Conservation (phyloP, 2,797 vertebrate species). For the Enteromius afrohamiltoni region DNA sequence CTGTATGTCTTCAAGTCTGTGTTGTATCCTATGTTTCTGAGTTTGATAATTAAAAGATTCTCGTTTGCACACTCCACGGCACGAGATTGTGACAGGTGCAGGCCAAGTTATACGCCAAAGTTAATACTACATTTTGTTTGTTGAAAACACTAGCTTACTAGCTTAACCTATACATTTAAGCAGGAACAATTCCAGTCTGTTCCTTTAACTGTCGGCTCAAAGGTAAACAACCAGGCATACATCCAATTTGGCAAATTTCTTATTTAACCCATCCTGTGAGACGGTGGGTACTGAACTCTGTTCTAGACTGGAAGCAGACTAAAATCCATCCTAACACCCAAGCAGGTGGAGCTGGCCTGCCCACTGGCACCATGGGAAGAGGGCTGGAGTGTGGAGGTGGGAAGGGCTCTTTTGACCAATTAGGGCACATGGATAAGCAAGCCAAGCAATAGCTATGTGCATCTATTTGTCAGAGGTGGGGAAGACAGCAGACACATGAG, state of each 20-base stretch:
- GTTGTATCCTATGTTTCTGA: too few species aligned
- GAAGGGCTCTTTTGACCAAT: slow-evolving; percentile 66
- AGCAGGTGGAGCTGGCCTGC: slow-evolving; percentile 76
- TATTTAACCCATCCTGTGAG: slow-evolving; percentile 68
- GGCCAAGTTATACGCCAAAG: neutral
- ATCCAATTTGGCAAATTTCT: slow-evolving; percentile 54
- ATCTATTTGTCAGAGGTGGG: slow-evolving; percentile 67
- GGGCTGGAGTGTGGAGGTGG: slow-evolving; percentile 37
- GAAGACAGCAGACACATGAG: slow-evolving; percentile 60
- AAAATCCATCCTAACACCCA: slow-evolving; percentile 79
- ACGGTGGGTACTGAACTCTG: slow-evolving; percentile 69
- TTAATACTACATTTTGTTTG: neutral
- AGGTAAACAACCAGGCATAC: slow-evolving; percentile 15
- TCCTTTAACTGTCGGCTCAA: slow-evolving; percentile 6
- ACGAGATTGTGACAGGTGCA: too few species aligned
- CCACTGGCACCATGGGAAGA: slow-evolving; percentile 66
- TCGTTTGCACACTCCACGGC: too few species aligned
- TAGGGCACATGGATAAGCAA: slow-evolving; percentile 64
- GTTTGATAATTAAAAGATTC: too few species aligned
- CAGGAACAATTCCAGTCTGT: slow-evolving; percentile 12
- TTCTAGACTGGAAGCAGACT: slow-evolving; percentile 69
- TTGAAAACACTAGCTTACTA: neutral
- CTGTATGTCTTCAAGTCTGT: too few species aligned
- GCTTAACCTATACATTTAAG: neutral
- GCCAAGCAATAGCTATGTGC: slow-evolving; percentile 62